Base-by-base conservation (phyloP, 2,888 invertebrate genomes). In the Drosophila subsilvestris region DNA sequence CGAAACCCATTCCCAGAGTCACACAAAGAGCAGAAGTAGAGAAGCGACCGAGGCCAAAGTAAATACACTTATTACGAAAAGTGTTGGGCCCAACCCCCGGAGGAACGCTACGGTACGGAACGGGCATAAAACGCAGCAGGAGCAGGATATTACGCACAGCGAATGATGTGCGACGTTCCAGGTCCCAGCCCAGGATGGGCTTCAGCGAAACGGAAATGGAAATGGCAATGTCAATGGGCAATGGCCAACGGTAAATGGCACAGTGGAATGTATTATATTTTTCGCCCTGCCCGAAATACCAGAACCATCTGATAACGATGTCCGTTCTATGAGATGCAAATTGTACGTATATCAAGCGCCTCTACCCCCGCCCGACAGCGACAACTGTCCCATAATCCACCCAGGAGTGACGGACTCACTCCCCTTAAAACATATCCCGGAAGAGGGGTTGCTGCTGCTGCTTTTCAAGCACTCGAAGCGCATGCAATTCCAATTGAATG, bases 1-100 rank as follows among this genome's bases (percentile, higher is more conserved):
- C 88, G 76, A 77, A 86, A 88, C 75, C 80, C 88, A 89, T 86
- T 89, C 78, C 57, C 82, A 76, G 51, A 37, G 59, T 50, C 50
- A 57, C 57, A 49, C 67, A 62, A 42, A 57, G 37, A 53, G 61
- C 37, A 54, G 37, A 17, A 32, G 45, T 18, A 32, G 37, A 63
- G 44, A 44, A 29, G 57, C 20, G 12, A 47, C 32, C 29, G 55
- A 57, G 74, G 63, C 71, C 59, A 80, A 82, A 78, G 89, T 84
- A 88, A 88, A 88, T 84, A 83, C 88, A 86, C 88, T 86, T 83
- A 88, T 88, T 87, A 89, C 87, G 88, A 81, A 87, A 87, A 86
- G 84, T 88, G 83, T 88, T 88, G 75, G 80, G 75, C 78, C 69
- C 69, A 69, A 78, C 47, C 78, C 66, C 48, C 65, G 51, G 43